phyloP scores from a whole-genome alignment of 30 jellyfish, hydroid and myxozoan genomes.

The Chrysaora quinquecirrha region DNA sequence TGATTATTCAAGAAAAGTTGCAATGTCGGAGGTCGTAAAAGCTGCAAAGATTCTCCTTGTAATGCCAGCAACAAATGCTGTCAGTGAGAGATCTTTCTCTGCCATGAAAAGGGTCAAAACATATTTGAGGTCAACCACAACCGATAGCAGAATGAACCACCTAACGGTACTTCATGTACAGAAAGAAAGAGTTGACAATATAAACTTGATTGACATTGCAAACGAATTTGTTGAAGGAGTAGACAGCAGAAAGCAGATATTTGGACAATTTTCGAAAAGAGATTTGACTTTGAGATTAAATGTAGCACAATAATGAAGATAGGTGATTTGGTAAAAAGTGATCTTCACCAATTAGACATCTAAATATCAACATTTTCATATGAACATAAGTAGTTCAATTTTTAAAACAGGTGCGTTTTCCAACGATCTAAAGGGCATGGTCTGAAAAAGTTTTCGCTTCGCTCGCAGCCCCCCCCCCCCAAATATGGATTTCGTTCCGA shows the following conservation, averaged over 20 bases:
- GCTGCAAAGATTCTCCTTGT: constrained; percentile 43
- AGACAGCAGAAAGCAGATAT: constrained; percentile 17
- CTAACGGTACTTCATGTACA: constrained; percentile 22
- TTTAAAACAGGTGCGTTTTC: constrained; percentile 12
- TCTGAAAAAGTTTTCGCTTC: constrained; percentile 12
- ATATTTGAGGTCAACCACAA: constrained; percentile 26
- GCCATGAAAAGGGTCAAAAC: constrained; percentile 56
- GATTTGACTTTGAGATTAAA: constrained; percentile 1
- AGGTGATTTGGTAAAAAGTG: background rate
- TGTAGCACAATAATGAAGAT: background rate
- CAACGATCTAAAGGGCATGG: constrained; percentile 21
- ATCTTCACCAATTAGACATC: background rate
- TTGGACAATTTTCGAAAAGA: constrained; percentile 14
- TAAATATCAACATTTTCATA: background rate
- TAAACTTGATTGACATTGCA: constrained; percentile 10
- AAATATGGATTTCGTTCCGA: constrained; percentile 22
- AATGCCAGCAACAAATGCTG: constrained; percentile 74
- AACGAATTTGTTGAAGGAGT: constrained; percentile 20
- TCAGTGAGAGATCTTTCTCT: constrained; percentile 57
- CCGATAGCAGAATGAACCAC: constrained; percentile 26
- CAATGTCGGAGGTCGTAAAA: constrained; percentile 35
- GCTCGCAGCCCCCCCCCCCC: constrained; percentile 16
- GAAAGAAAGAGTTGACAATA: constrained; percentile 24
- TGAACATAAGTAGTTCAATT: background rate
- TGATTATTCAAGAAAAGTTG: constrained; percentile 48